Conservation (phyloP, 1,140 invertebrate species). For the Drosophila melanica region DNA sequence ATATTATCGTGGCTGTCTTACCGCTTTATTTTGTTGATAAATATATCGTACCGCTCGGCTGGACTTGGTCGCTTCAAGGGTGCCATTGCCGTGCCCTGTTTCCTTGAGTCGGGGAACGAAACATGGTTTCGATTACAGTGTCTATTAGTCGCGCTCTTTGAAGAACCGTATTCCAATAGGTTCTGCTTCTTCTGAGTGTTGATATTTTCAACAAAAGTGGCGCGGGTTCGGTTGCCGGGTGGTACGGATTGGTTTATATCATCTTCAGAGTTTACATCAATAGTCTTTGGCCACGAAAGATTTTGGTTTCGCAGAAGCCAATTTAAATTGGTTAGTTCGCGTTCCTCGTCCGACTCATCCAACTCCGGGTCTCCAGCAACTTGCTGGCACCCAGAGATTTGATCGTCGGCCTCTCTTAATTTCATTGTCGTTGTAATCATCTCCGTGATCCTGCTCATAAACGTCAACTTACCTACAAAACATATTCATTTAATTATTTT, state of each 20-base stretch:
- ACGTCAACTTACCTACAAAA: not conserved
- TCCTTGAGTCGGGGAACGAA: not conserved
- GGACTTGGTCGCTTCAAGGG: constrained; percentile 56
- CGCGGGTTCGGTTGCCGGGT: not conserved
- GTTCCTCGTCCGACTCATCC: constrained; percentile 67
- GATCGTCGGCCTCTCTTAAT: not conserved
- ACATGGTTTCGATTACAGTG: constrained; percentile 2
- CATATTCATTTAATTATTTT: too few species aligned
- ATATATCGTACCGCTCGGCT: constrained; percentile 70
- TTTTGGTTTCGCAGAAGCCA: constrained; percentile 77
- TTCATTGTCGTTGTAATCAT: constrained; percentile 12
- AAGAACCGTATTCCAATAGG: not conserved
- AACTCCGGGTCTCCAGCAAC: not conserved
- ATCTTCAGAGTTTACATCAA: constrained; percentile 37
- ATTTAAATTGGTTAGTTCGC: constrained; percentile 75
- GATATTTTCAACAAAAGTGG: not conserved
- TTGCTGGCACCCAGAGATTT: not conserved
- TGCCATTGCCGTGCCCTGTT: not conserved
- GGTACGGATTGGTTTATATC: constrained; percentile 6
- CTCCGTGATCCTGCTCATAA: not conserved
- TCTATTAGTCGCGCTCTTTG: constrained; percentile 3
- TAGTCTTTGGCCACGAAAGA: constrained; percentile 64
- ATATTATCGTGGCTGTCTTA: constrained; percentile 18
- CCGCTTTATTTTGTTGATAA: constrained; percentile 73
- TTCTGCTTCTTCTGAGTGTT: constrained; percentile 1